Percentiles rank a stretch among this genome's conserved stretches.
These are phyloP conservation scores for Cybosia mesomella DNA, from an alignment of 2,888 invertebrate species.

Conservation along the genomic window DNA sequence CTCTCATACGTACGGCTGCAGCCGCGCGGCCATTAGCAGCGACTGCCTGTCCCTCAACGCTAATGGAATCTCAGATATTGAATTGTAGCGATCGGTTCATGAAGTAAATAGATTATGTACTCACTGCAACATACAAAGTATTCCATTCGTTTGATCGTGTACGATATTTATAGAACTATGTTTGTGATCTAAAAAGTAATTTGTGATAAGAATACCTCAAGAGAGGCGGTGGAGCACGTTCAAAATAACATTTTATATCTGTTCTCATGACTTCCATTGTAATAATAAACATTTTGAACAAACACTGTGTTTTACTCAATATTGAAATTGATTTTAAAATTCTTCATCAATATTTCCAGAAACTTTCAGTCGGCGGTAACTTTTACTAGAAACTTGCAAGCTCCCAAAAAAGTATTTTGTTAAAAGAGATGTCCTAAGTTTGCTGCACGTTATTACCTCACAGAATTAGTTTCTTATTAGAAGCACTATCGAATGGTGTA, in stretches of 20 bases:
- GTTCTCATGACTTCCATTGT: conserved; percentile 39
- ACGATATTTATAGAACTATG: neutral
- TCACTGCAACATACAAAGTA: neutral
- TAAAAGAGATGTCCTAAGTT: no score
- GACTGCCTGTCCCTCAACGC: no score
- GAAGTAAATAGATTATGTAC: neutral
- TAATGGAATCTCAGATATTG: no score
- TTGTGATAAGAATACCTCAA: neutral
- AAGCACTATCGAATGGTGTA: no score
- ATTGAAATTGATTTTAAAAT: neutral
- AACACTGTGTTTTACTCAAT: conserved; percentile 21
- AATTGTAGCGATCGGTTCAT: neutral
- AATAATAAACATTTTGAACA: conserved; percentile 31
- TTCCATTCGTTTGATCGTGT: neutral
- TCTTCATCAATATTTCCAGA: no score
- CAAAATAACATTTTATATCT: conserved; percentile 27
- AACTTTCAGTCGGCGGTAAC: no score
- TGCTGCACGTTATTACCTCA: no score
- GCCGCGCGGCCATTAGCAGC: neutral
- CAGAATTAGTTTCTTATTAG: no score
- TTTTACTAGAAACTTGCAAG: no score
- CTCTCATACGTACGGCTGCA: rapidly evolving
- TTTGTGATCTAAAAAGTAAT: neutral
- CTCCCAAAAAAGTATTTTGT: no score
- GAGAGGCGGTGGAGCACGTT: conserved; percentile 21